Evolutionary conservation across 2,797 vertebrate species (phyloP).

Genomic region (Pangasius djambal): DNA sequence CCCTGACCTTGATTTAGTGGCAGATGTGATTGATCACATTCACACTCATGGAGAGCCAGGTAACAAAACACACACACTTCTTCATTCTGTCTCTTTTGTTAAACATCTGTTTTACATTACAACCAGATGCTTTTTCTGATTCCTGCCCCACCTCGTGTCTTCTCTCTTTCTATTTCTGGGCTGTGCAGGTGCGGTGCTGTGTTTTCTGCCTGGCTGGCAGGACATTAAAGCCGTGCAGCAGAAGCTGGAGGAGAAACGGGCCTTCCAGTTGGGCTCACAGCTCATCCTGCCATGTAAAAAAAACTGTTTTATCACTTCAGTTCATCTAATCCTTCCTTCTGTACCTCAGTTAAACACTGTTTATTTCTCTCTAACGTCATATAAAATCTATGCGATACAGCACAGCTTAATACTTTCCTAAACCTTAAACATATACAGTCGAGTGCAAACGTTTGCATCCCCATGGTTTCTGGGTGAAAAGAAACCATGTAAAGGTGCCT

Average conservation of each 20-base stretch:
- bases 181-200: slow-evolving; percentile 89
- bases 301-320: background rate
- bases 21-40: slow-evolving; percentile 87
- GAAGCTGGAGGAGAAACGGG: slow-evolving; percentile 76
- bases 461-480: background rate
- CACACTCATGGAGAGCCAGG: slow-evolving; percentile 85
- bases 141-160: background rate
- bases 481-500: background rate
- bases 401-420: background rate
- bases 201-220: slow-evolving; percentile 98
- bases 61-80: slow-evolving; percentile 58
- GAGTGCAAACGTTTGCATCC: background rate
- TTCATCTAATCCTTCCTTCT: background rate
- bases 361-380: background rate
- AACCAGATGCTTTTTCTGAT: background rate
- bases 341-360: background rate
- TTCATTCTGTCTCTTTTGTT: background rate
- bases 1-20: slow-evolving; percentile 84
- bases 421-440: background rate
- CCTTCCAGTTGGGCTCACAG: slow-evolving; percentile 77
- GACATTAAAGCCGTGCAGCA: slow-evolving; percentile 92
- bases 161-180: background rate
- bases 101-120: background rate
- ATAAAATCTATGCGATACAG: background rate
- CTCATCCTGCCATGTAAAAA: slow-evolving; percentile 88